These are phyloP conservation scores for Phrynocephalus forsythii DNA, from an alignment of 2,797 vertebrate species.

Conservation along the genomic window DNA sequence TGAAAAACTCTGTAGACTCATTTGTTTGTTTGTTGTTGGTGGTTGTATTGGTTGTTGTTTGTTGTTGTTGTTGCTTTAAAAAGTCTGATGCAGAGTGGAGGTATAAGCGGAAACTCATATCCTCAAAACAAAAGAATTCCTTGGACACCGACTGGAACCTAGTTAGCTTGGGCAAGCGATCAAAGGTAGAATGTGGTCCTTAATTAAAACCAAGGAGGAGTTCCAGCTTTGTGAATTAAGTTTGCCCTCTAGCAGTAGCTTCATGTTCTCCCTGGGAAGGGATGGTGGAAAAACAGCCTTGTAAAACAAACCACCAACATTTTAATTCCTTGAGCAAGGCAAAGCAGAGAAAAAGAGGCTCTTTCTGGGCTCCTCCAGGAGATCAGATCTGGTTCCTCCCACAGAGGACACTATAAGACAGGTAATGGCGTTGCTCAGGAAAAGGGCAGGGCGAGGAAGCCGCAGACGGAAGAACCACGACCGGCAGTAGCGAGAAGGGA, in stretches of 20 bases:
- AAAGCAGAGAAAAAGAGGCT: too few species aligned
- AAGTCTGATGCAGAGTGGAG: too few species aligned
- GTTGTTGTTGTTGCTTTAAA: not conserved
- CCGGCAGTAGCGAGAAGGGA: too few species aligned
- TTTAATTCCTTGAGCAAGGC: not conserved
- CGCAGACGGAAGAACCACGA: too few species aligned
- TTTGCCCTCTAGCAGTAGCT: not conserved
- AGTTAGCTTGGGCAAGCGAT: not conserved
- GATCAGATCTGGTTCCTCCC: too few species aligned
- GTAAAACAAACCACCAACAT: not conserved
- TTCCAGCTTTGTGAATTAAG: not conserved
- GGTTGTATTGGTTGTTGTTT: not conserved
- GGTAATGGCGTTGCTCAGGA: too few species aligned
- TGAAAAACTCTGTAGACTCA: too few species aligned
- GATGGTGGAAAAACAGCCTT: not conserved
- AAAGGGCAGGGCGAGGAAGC: too few species aligned
- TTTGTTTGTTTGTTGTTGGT: too few species aligned
- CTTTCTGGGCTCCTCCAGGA: too few species aligned
- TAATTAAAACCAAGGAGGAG: not conserved
- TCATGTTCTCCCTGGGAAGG: not conserved
- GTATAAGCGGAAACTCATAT: too few species aligned
- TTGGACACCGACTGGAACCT: not conserved
- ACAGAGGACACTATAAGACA: too few species aligned
- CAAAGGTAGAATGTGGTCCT: not conserved
- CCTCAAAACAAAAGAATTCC: not conserved